Percentiles rank a stretch among this genome's conserved stretches.
Conservation (phyloP, 2,888 invertebrate species). For the Parnassius smintheus region DNA sequence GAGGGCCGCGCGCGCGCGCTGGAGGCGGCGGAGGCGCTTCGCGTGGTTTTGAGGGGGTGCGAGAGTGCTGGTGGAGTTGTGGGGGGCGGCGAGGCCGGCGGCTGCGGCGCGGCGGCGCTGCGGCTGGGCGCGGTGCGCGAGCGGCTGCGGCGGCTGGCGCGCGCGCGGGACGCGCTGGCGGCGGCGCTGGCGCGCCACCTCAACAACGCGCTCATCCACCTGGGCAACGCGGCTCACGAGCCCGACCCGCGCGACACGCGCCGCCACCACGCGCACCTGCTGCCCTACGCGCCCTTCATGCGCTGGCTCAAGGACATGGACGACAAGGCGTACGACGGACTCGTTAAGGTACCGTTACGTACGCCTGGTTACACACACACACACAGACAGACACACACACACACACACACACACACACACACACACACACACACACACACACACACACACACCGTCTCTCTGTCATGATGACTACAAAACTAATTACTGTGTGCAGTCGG, state of each 20-base stretch:
- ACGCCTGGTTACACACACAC: no score
- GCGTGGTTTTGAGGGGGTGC: conserved; percentile 38
- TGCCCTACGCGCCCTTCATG: conserved; percentile 94
- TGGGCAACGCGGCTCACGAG: conserved; percentile 83
- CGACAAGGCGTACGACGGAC: conserved; percentile 88
- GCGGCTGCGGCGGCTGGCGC: conserved; percentile 56
- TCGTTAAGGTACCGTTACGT: conserved; percentile 85
- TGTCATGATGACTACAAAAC: no score
- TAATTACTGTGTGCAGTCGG: no score
- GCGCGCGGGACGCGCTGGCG: conserved; percentile 74
- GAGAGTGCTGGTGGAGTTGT: conserved; percentile 37
- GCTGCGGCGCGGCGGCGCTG: conserved; percentile 35
- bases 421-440: no score
- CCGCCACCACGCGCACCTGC: conserved; percentile 93
- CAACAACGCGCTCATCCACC: conserved; percentile 96
- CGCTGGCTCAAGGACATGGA: conserved; percentile 95
- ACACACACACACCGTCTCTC: no score
- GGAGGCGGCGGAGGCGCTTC: conserved; percentile 43
- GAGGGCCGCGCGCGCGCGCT: conserved; percentile 48
- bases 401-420: no score
- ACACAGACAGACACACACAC: no score
- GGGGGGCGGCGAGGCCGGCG: conserved; percentile 40
- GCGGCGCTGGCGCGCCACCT: conserved; percentile 91
- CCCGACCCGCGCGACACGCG: conserved; percentile 75
- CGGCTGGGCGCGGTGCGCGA: conserved; percentile 52